These are phyloP conservation scores for Cherax destructor DNA, from an alignment of 1,140 invertebrate species.

Conservation along the genomic window DNA sequence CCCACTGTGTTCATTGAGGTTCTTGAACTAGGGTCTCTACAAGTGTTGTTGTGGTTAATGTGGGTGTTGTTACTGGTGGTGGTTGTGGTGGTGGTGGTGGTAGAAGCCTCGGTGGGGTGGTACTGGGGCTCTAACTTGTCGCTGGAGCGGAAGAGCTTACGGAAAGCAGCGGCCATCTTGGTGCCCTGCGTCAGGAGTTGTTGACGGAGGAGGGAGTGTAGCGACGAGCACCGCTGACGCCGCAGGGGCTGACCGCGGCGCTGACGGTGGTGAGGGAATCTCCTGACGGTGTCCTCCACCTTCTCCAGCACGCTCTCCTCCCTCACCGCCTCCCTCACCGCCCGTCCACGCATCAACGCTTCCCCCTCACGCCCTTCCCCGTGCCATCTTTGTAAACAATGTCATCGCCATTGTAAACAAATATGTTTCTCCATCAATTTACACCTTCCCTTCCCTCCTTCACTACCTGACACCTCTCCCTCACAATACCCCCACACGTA, in stretches of 20 bases:
- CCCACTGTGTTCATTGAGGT: no score
- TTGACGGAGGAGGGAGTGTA: slow-evolving; percentile 9
- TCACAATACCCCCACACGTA: no score
- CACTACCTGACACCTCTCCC: no score
- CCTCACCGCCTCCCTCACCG: neutral
- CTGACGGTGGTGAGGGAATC: no score
- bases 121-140: slow-evolving; percentile 26
- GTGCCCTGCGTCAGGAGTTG: neutral
- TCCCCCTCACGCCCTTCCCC: no score
- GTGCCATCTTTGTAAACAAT: neutral
- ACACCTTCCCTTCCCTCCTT: no score
- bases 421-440: no score
- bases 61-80: neutral
- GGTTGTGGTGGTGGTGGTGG: neutral
- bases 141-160: slow-evolving; percentile 24
- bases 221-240: slow-evolving; percentile 6
- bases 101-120: neutral
- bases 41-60: neutral
- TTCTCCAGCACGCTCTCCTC: neutral
- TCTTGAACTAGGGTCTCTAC: neutral
- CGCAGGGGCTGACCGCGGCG: neutral
- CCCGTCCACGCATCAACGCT: neutral
- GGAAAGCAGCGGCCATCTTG: slow-evolving; percentile 41
- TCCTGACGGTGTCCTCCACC: neutral
- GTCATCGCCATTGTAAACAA: no score